A percentile compares a stretch with the other conserved stretches of the same genome.
phyloP scores from a whole-genome alignment of 2,113 vertebrate genomes.

The Vimba vimba region DNA sequence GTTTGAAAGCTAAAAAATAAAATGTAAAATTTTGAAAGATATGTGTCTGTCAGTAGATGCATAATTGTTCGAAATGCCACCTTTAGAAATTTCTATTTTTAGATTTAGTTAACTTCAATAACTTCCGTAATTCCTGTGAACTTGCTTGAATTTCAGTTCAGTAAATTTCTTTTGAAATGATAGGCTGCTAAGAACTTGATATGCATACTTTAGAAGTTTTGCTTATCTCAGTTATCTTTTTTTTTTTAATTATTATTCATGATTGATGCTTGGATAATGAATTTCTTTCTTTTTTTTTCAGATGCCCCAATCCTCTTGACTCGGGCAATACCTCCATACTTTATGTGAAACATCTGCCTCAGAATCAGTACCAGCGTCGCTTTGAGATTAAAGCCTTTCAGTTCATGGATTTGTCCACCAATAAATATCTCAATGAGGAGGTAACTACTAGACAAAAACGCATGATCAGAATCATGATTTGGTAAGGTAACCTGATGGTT shows the following conservation, averaged over 20 bases:
- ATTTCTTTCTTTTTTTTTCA: constrained; percentile 36
- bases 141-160: background rate
- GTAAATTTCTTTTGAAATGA: background rate
- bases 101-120: background rate
- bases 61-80: too few relatives aligned
- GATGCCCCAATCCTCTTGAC: constrained; percentile 71
- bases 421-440: constrained; percentile 72
- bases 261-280: background rate
- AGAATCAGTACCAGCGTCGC: constrained; percentile 59
- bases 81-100: background rate
- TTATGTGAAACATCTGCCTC: constrained; percentile 36
- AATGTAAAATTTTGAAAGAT: too few relatives aligned
- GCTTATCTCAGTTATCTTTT: background rate
- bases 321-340: constrained; percentile 57
- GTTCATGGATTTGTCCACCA: constrained; percentile 70
- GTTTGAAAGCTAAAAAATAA: too few relatives aligned
- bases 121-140: background rate
- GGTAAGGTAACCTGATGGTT: background rate
- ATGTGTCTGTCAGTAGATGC: too few relatives aligned
- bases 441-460: constrained; percentile 49
- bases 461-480: background rate
- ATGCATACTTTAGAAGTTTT: background rate
- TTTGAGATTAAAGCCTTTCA: constrained; percentile 70
- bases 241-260: background rate
- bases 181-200: background rate